Conservation (phyloP, 1,140 invertebrate genomes). For the Tribolium madens region DNA sequence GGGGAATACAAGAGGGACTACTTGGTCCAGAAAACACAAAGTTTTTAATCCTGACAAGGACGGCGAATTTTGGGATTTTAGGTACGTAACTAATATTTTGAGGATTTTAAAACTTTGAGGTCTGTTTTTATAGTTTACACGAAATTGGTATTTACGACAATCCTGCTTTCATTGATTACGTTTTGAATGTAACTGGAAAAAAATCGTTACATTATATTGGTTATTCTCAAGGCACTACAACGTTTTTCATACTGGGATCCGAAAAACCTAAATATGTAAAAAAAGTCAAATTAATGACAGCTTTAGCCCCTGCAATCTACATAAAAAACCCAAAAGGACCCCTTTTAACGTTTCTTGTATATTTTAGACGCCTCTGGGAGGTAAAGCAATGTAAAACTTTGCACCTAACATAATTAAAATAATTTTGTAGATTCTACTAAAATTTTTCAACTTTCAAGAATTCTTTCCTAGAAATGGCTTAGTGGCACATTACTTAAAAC, state of each 20-base stretch:
- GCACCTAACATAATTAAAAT: constrained; percentile 49
- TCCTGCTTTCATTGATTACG: constrained; percentile 73
- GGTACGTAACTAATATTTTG: neutral
- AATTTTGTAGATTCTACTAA: neutral
- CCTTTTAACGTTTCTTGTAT: neutral
- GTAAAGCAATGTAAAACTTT: constrained; percentile 2
- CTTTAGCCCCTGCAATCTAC: constrained; percentile 72
- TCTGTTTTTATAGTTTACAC: constrained; percentile 72
- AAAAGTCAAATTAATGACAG: constrained; percentile 69
- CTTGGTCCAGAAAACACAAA: constrained; percentile 39
- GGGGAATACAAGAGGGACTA: constrained; percentile 69
- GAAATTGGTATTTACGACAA: constrained; percentile 77
- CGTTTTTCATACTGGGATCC: constrained; percentile 67
- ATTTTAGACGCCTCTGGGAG: constrained; percentile 27
- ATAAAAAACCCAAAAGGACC: constrained; percentile 53
- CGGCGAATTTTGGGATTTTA: constrained; percentile 34
- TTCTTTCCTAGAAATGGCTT: neutral
- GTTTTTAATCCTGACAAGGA: constrained; percentile 41
- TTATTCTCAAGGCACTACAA: constrained; percentile 72
- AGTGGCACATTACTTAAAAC: neutral
- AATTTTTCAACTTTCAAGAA: constrained; percentile 19
- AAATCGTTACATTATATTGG: constrained; percentile 69
- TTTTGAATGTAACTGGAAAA: constrained; percentile 68
- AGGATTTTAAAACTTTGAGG: neutral
- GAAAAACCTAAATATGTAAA: constrained; percentile 66